These are phyloP conservation scores for Neogobius melanostomus DNA, from an alignment of 2,113 vertebrate species.

Conservation along the genomic window DNA sequence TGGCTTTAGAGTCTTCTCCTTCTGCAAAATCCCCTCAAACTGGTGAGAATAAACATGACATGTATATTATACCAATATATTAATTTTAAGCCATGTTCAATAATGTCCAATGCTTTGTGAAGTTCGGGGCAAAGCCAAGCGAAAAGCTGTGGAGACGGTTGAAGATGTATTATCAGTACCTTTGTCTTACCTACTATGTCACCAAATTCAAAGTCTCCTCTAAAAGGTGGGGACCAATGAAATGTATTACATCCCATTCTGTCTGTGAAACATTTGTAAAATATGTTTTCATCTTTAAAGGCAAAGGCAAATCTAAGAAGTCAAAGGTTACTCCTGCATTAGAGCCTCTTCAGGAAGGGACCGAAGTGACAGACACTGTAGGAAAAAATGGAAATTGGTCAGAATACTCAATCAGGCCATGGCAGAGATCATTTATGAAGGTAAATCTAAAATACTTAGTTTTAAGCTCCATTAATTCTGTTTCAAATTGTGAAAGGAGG, in stretches of 20 bases:
- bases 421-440: constrained; percentile 71
- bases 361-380: constrained; percentile 69
- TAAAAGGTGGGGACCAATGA: constrained; percentile 46
- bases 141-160: neutral
- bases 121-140: constrained; percentile 50
- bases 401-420: constrained; percentile 64
- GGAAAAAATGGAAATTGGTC: constrained; percentile 73
- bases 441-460: constrained; percentile 39
- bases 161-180: neutral
- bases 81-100: neutral
- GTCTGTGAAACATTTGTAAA: neutral
- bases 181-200: constrained; percentile 4
- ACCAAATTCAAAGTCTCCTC: constrained; percentile 40
- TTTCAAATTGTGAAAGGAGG: no score
- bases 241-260: neutral
- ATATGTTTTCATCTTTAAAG: constrained; percentile 23
- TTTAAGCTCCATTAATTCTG: no score
- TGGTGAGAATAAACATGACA: constrained; percentile 37
- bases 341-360: constrained; percentile 66
- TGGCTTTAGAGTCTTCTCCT: neutral
- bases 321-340: constrained; percentile 45
- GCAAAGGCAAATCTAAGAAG: constrained; percentile 64
- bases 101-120: neutral
- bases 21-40: constrained; percentile 27
- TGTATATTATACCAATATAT: neutral